Evolutionary conservation across 2,888 invertebrate species (phyloP).

Genomic region (Pasiphila rectangulata): DNA sequence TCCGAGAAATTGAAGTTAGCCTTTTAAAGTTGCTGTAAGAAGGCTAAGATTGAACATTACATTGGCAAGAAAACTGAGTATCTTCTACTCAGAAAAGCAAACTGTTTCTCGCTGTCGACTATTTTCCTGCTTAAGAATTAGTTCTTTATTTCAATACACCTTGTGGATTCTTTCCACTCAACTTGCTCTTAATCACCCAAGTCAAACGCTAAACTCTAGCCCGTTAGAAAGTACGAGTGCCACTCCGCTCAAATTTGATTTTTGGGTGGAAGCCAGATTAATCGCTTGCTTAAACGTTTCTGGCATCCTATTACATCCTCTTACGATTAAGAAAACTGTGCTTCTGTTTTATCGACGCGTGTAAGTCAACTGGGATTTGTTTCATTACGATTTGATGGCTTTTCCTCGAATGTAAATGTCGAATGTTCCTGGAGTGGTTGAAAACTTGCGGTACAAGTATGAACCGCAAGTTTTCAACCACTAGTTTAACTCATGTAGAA

Average conservation of each 20-base stretch:
- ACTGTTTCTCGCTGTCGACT: too few species aligned
- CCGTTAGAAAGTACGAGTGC: constrained; percentile 17
- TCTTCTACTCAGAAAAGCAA: too few species aligned
- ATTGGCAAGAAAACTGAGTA: too few species aligned
- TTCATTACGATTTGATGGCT: constrained; percentile 3
- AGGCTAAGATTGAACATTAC: too few species aligned
- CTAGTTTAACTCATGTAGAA: too few species aligned
- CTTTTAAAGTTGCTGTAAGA: too few species aligned
- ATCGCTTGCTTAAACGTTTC: constrained; percentile 22
- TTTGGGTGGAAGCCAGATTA: constrained; percentile 30
- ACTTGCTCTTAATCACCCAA: constrained; percentile 26
- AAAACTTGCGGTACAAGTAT: too few species aligned
- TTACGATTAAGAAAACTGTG: constrained; percentile 9
- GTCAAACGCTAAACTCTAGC: constrained; percentile 19
- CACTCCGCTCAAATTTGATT: constrained; percentile 15
- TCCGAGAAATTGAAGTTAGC: too few species aligned
- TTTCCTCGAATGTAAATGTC: constrained; percentile 2
- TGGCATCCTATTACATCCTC: constrained; percentile 20
- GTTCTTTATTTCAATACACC: constrained; percentile 4
- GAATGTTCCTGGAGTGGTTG: not conserved
- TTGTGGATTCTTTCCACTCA: constrained; percentile 11
- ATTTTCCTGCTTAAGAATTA: not conserved
- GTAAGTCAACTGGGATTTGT: constrained; percentile 9
- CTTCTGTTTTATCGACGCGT: constrained; percentile 20
- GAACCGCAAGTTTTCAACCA: too few species aligned